Conservation (phyloP, 1,140 invertebrate genomes). For the Trichonephila inaurata region DNA sequence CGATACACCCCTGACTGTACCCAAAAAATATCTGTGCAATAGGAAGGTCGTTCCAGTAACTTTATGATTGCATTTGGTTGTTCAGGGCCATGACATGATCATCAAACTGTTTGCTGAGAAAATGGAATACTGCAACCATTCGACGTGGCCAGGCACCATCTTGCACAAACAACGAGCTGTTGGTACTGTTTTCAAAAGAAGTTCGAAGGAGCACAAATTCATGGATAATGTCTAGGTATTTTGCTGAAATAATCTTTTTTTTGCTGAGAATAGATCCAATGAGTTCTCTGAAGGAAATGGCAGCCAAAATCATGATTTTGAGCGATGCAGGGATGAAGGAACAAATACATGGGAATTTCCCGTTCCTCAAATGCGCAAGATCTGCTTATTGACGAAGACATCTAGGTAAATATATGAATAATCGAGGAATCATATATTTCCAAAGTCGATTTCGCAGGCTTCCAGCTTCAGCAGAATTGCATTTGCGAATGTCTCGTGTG, state of each 20-base stretch:
- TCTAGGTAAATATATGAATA: constrained; percentile 41
- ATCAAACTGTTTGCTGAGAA: too few species aligned
- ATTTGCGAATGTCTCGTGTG: not conserved
- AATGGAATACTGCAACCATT: too few species aligned
- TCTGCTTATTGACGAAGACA: constrained; percentile 47
- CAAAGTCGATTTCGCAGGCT: constrained; percentile 14
- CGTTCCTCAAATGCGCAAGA: not conserved
- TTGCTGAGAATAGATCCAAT: constrained; percentile 9
- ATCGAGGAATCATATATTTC: constrained; percentile 52
- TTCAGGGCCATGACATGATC: too few species aligned
- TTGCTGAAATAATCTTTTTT: not conserved
- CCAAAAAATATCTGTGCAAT: too few species aligned
- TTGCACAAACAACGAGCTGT: too few species aligned
- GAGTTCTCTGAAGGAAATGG: not conserved
- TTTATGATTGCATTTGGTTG: too few species aligned
- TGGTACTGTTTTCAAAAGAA: too few species aligned
- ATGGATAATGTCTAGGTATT: constrained; percentile 7
- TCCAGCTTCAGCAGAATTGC: constrained; percentile 1
- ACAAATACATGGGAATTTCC: constrained; percentile 34
- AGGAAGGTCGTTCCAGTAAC: too few species aligned
- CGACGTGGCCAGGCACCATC: too few species aligned
- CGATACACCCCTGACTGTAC: too few species aligned
- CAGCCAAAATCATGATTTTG: constrained; percentile 35
- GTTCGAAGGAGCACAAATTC: not conserved
- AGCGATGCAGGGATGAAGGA: constrained; percentile 44